Conservation (phyloP, 2,888 invertebrate genomes). For the Xanthorhoe designata region DNA sequence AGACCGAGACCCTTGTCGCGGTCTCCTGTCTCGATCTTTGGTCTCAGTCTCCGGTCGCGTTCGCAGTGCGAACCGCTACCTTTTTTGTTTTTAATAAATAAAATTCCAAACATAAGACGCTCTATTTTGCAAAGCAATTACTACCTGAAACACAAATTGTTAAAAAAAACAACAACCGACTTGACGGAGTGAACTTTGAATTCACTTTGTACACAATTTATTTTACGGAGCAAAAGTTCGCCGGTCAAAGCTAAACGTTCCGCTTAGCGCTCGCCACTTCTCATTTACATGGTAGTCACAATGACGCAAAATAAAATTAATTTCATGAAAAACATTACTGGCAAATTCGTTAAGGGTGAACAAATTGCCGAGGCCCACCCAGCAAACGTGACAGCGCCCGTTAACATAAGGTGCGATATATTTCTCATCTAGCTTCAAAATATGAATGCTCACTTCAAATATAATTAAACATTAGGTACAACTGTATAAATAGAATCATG, state of each 20-base stretch:
- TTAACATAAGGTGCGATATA: constrained; percentile 71
- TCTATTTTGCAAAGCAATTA: not conserved
- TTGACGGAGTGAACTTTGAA: constrained; percentile 29
- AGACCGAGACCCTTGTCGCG: no score
- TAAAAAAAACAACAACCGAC: constrained; percentile 15
- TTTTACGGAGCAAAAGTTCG: constrained; percentile 31
- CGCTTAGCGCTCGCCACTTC: constrained; percentile 43
- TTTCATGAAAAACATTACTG: constrained; percentile 71
- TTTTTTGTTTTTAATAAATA: no score
- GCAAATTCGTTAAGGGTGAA: constrained; percentile 68
- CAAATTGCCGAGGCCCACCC: constrained; percentile 65
- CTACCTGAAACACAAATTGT: constrained; percentile 16
- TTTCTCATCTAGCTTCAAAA: constrained; percentile 1
- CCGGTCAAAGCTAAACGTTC: constrained; percentile 39
- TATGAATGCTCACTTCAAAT: not conserved
- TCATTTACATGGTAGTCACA: constrained; percentile 60
- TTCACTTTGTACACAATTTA: constrained; percentile 30
- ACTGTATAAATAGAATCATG: no score
- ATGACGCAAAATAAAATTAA: constrained; percentile 68
- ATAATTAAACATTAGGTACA: no score
- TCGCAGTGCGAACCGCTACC: no score
- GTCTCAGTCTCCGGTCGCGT: no score
- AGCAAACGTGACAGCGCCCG: constrained; percentile 72
- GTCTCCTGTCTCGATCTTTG: no score
- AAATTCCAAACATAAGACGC: not conserved